A percentile compares a stretch with the other conserved stretches of the same genome.
phyloP scores from a whole-genome alignment of 1,140 invertebrate genomes.

The Procambarus virginalis region DNA sequence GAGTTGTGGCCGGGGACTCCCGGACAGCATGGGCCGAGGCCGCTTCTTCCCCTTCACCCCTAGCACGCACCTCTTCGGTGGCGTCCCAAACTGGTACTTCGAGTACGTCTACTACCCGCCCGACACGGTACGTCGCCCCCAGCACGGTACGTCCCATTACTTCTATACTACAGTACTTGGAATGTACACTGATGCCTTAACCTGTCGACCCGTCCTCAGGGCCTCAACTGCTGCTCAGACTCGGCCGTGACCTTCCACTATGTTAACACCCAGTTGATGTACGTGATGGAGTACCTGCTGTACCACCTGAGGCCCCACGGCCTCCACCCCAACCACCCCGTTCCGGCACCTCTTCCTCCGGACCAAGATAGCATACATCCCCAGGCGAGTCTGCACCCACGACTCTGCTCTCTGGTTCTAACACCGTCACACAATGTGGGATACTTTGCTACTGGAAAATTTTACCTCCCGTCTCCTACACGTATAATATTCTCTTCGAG shows the following conservation, averaged over 20 bases:
- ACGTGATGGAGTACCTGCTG: constrained; percentile 95
- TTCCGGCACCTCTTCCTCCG: constrained; percentile 24
- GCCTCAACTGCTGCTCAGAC: constrained; percentile 95
- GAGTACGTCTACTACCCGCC: constrained; percentile 93
- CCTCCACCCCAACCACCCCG: constrained; percentile 51
- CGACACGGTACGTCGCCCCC: constrained; percentile 80
- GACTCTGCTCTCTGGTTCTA: too few species aligned
- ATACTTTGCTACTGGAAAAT: too few species aligned
- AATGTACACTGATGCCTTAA: too few species aligned
- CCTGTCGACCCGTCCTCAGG: constrained; percentile 77
- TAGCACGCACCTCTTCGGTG: constrained; percentile 91
- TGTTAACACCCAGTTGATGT: constrained; percentile 94
- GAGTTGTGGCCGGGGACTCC: constrained; percentile 89
- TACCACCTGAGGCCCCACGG: constrained; percentile 96
- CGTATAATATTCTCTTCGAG: too few species aligned
- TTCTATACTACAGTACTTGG: too few species aligned
- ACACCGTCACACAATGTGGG: too few species aligned
- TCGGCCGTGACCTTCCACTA: constrained; percentile 98
- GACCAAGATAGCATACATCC: constrained; percentile 20
- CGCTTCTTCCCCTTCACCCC: constrained; percentile 95
- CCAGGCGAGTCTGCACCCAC: constrained; percentile 9
- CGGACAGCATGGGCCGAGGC: constrained; percentile 88
- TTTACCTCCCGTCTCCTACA: too few species aligned
- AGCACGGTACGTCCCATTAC: too few species aligned
- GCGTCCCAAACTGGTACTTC: constrained; percentile 92